These are phyloP conservation scores for Poicephalus meyeri DNA, from an alignment of 2,113 vertebrate genomes.

Conservation along the genomic window DNA sequence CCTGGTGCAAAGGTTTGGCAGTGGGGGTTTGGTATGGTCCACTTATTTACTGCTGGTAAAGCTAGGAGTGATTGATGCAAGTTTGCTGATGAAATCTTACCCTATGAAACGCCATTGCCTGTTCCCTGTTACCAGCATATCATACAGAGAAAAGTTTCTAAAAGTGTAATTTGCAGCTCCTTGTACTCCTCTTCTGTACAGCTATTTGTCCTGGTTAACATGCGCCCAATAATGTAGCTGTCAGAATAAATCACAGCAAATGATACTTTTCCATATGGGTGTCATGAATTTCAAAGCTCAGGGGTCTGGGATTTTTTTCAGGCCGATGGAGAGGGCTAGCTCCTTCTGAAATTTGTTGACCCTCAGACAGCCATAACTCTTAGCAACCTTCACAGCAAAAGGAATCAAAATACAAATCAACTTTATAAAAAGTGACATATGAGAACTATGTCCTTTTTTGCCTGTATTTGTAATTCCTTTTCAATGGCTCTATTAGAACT, in stretches of 20 bases:
- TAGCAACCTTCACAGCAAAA: slow-evolving; percentile 27
- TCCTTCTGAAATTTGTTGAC: slow-evolving; percentile 59
- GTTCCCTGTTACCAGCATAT: not conserved
- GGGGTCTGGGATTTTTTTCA: slow-evolving; percentile 20
- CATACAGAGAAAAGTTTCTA: not conserved
- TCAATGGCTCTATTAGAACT: not conserved
- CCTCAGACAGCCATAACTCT: slow-evolving; percentile 54
- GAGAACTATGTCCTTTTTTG: slow-evolving; percentile 7
- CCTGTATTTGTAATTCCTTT: not conserved
- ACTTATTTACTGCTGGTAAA: not conserved
- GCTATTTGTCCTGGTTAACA: slow-evolving; percentile 38
- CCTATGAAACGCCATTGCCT: not conserved
- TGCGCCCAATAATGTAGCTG: slow-evolving; percentile 36
- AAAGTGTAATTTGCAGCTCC: slow-evolving; percentile 10
- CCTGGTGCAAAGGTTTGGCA: not conserved
- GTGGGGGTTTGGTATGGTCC: not conserved
- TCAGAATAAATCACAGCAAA: slow-evolving; percentile 54
- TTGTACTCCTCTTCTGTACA: not conserved
- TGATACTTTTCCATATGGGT: not conserved
- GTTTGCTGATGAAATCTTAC: not conserved
- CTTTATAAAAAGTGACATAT: slow-evolving; percentile 20
- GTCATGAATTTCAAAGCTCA: slow-evolving; percentile 17
- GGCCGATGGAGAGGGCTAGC: not conserved
- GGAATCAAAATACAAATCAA: slow-evolving; percentile 64
- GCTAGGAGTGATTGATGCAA: not conserved